phyloP scores from a whole-genome alignment of 2,797 vertebrate genomes.

The Tarsius wallacei region DNA sequence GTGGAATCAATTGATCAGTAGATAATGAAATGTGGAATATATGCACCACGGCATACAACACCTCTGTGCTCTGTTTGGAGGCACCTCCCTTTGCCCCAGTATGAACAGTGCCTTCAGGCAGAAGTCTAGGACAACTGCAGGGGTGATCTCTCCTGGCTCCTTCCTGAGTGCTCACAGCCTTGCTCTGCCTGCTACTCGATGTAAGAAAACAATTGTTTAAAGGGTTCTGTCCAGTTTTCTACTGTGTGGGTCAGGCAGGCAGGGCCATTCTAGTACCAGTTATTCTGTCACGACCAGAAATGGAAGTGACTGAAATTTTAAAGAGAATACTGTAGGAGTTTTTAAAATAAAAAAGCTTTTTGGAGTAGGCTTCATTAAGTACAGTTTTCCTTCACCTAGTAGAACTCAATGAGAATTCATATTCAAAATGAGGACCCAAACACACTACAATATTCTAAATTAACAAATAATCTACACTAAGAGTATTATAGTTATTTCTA shows the following conservation, averaged over 20 bases:
- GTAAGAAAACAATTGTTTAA: background rate
- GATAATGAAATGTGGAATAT: no score
- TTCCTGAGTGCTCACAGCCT: background rate
- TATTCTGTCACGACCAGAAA: background rate
- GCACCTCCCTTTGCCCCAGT: background rate
- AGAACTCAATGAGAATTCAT: background rate
- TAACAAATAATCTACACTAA: constrained; percentile 17
- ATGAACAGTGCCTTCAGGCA: background rate
- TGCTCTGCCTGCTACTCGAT: background rate
- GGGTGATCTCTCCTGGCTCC: background rate
- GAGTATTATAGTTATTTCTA: constrained; percentile 23
- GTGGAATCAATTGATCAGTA: no score
- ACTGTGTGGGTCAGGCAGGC: no score
- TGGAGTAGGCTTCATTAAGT: background rate
- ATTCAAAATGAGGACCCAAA: background rate
- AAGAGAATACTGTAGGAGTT: background rate
- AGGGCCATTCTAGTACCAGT: background rate
- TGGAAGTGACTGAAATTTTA: constrained; percentile 2
- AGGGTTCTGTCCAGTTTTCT: background rate
- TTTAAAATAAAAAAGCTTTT: constrained; percentile 13
- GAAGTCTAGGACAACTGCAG: background rate
- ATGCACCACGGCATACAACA: no score
- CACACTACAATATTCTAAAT: background rate
- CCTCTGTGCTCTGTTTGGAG: background rate
- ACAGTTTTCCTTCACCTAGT: constrained; percentile 10